Conservation (phyloP, 2,888 invertebrate genomes). For the Callyntrura sp. region DNA sequence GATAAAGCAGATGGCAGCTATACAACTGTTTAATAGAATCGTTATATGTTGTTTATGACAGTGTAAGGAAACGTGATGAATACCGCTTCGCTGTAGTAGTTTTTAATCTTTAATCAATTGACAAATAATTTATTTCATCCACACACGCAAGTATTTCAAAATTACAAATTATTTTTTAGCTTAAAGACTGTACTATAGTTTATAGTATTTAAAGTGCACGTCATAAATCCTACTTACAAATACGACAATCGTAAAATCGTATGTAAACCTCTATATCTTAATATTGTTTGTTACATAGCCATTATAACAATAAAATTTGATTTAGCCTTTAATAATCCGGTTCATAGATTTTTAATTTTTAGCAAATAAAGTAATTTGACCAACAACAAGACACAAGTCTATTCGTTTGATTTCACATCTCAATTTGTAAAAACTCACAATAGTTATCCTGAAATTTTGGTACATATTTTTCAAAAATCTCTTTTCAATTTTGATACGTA, state of each 20-base stretch:
- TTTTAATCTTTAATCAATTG: slow-evolving; percentile 4
- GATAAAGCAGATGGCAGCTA: no score
- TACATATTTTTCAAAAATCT: no score
- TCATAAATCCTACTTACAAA: background rate
- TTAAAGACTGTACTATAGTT: background rate
- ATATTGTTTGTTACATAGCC: no score
- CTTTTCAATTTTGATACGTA: no score
- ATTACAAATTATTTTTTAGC: background rate
- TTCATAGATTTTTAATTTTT: background rate
- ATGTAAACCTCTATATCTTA: slow-evolving; percentile 5
- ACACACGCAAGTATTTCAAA: background rate
- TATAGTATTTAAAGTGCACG: background rate
- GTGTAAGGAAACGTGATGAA: background rate
- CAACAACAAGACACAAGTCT: background rate
- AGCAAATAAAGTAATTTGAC: slow-evolving; percentile 11
- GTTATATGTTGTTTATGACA: no score
- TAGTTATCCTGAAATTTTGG: no score
- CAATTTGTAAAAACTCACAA: no score
- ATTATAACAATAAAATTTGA: no score
- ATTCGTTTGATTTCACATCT: background rate
- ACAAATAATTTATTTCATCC: slow-evolving; percentile 6
- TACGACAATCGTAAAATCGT: background rate
- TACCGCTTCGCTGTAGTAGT: background rate
- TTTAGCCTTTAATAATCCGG: slow-evolving; percentile 16
- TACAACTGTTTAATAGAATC: no score